phyloP scores from a whole-genome alignment of 1,140 invertebrate species.

The Mylabris phalerata region DNA sequence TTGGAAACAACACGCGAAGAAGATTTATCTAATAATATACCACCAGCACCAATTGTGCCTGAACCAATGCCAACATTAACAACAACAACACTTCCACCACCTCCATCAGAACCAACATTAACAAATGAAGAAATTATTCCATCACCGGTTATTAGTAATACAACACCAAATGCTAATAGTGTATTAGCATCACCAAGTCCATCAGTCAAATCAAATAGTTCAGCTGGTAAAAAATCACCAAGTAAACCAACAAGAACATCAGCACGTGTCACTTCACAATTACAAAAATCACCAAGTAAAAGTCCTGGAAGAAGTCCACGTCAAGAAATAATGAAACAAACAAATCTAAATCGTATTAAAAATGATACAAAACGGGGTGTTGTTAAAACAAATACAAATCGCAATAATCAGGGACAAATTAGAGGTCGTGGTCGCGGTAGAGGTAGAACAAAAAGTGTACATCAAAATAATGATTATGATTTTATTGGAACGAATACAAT shows the following conservation, averaged over 20 bases:
- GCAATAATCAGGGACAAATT: slow-evolving; percentile 49
- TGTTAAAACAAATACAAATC: slow-evolving; percentile 46
- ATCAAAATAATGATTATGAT: slow-evolving; percentile 38
- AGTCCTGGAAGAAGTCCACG: slow-evolving; percentile 70
- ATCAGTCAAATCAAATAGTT: slow-evolving; percentile 35
- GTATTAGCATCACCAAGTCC: slow-evolving; percentile 37
- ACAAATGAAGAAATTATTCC: not conserved
- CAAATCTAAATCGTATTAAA: slow-evolving; percentile 19
- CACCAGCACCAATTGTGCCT: slow-evolving; percentile 20
- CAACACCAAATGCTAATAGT: slow-evolving; percentile 7
- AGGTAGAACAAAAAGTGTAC: slow-evolving; percentile 43
- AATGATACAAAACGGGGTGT: slow-evolving; percentile 28
- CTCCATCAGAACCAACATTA: slow-evolving; percentile 11
- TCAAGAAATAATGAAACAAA: slow-evolving; percentile 24
- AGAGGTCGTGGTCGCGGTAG: slow-evolving; percentile 65
- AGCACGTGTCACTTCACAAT: slow-evolving; percentile 52
- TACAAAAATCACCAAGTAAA: slow-evolving; percentile 60
- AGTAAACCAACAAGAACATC: slow-evolving; percentile 58
- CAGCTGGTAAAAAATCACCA: slow-evolving; percentile 54
- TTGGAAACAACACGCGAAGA: slow-evolving; percentile 33
- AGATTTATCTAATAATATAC: slow-evolving; percentile 14
- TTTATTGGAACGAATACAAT: slow-evolving; percentile 50
- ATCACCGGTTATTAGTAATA: slow-evolving; percentile 1
- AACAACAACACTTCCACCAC: slow-evolving; percentile 41
- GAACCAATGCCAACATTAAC: slow-evolving; percentile 16